Conservation (phyloP, 1,140 invertebrate genomes). For the Aricia agestis region DNA sequence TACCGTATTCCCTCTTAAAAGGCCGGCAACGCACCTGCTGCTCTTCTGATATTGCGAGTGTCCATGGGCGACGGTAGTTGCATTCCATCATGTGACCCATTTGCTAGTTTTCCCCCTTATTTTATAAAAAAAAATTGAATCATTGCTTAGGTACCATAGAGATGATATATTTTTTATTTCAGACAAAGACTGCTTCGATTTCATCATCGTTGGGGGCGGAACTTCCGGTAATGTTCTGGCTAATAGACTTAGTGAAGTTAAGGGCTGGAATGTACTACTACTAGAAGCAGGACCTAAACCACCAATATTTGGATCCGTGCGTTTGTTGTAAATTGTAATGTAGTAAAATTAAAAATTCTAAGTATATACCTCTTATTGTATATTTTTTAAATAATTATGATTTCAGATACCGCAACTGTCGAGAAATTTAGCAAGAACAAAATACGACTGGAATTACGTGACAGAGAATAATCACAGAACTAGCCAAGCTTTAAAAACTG, state of each 20-base stretch:
- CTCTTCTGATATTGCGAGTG: too few relatives aligned
- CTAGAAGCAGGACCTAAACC: conserved; percentile 76
- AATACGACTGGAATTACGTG: conserved; percentile 79
- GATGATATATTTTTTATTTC: conserved; percentile 7
- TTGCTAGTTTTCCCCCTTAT: too few relatives aligned
- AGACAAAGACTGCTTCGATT: conserved; percentile 46
- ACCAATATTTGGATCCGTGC: conserved; percentile 26
- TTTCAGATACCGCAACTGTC: conserved; percentile 70
- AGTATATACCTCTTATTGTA: not conserved
- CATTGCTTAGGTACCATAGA: not conserved
- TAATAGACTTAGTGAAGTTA: conserved; percentile 61
- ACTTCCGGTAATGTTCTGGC: conserved; percentile 67
- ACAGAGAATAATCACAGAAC: conserved; percentile 38
- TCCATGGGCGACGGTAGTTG: too few relatives aligned
- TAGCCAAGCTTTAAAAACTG: conserved; percentile 61
- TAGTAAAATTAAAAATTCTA: too few relatives aligned
- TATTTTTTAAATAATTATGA: not conserved
- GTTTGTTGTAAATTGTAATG: not conserved
- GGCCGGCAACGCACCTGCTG: too few relatives aligned
- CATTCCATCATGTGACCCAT: too few relatives aligned
- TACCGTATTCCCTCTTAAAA: too few relatives aligned
- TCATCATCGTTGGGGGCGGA: conserved; percentile 58
- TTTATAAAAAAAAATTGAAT: too few relatives aligned
- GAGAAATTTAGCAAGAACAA: conserved; percentile 49
- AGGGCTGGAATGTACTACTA: conserved; percentile 64